Base-by-base conservation (phyloP, 2,113 vertebrate species). In the Lipophrys pholis region DNA sequence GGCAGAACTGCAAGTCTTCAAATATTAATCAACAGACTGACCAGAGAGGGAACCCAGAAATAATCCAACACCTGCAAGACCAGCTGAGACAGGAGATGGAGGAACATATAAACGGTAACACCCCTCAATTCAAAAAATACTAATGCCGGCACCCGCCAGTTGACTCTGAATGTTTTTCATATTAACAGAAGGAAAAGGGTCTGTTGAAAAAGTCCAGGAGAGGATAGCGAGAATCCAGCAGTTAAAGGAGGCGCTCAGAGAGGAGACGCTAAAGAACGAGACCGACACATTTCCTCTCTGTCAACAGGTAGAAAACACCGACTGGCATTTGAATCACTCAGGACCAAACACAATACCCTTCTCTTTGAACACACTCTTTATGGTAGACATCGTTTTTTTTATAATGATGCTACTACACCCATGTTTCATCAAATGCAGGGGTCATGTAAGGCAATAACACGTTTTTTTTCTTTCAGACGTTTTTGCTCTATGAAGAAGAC, bases 81-180 rank as follows among this genome's bases (percentile, higher is more conserved):
- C 87, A 89, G 69, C 84, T 95, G 51, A 93, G 81, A 78, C 79
- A 83, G 36, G 91, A 94, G 77, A 90, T 94, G 80, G 85, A 93
- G n/a, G 83, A 79, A 60, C 93, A 94, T 16, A 80, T 94, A 30
- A 90, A 62, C 89, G 94, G 94, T 94, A 69, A 76, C 21, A 8
- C 42, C 17, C 10, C 43, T 7, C 12, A 6, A 50, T 15, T 70
- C 2, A 54, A 38, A 0, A n/a, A 9, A 7, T 6, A 2, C 11
- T 35, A 8, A 10, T 15, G 7, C 42, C 15, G 1, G 36, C 38
- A 43, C 12, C 41, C 35, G 21, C 8, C 14, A 7, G 12, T 17
- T 11, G 0, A 17, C 17, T 69, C 8, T 50, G 45, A 10, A 45
- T 65, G 11, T 77, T 69, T 56, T 7, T 71, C 11, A 11, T 69